Percentiles rank a stretch among this genome's conserved stretches.
Evolutionary conservation across 1,140 invertebrate species (phyloP).

Genomic region (Zaprionus ghesquierei): DNA sequence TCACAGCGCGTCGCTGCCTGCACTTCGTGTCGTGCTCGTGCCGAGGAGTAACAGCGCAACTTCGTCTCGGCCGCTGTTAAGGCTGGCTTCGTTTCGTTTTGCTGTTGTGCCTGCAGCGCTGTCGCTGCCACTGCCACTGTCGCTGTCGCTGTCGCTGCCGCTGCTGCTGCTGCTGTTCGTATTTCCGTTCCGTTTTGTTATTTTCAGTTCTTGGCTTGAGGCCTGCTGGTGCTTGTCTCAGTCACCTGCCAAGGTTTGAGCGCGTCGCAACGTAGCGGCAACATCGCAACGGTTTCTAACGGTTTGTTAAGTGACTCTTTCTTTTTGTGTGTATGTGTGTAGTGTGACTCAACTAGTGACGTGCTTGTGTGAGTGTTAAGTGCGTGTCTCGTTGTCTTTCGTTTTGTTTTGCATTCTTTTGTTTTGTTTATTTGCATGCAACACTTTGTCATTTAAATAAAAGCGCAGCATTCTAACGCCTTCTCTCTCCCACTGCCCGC

Average conservation of each 20-base stretch:
- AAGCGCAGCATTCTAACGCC: background rate
- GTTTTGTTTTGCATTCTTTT: slow-evolving; percentile 32
- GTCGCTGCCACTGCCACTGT: background rate
- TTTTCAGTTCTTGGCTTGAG: slow-evolving; percentile 56
- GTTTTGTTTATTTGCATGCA: slow-evolving; percentile 58
- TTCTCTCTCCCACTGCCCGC: background rate
- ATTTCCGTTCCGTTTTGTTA: slow-evolving; percentile 38
- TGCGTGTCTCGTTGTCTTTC: background rate
- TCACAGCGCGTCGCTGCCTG: slow-evolving; percentile 31
- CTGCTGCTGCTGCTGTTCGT: slow-evolving; percentile 19
- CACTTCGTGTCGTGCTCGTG: slow-evolving; percentile 12
- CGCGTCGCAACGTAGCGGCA: slow-evolving; percentile 63
- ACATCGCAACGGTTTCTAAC: slow-evolving; percentile 40
- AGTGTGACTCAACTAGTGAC: slow-evolving; percentile 1
- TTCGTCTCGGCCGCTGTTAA: slow-evolving; percentile 26
- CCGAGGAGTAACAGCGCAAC: slow-evolving; percentile 7
- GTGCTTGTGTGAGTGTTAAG: slow-evolving; percentile 44
- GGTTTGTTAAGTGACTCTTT: slow-evolving; percentile 14
- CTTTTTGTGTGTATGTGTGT: slow-evolving; percentile 3
- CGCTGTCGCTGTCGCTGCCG: slow-evolving; percentile 27
- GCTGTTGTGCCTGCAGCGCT: slow-evolving; percentile 5
- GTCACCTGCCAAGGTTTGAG: slow-evolving; percentile 67
- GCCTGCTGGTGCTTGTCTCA: slow-evolving; percentile 53
- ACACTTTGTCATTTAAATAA: background rate
- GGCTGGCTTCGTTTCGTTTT: slow-evolving; percentile 23